These are phyloP conservation scores for Hypocryptadius cinnamomeus DNA, from an alignment of 2,113 vertebrate species.

Conservation along the genomic window DNA sequence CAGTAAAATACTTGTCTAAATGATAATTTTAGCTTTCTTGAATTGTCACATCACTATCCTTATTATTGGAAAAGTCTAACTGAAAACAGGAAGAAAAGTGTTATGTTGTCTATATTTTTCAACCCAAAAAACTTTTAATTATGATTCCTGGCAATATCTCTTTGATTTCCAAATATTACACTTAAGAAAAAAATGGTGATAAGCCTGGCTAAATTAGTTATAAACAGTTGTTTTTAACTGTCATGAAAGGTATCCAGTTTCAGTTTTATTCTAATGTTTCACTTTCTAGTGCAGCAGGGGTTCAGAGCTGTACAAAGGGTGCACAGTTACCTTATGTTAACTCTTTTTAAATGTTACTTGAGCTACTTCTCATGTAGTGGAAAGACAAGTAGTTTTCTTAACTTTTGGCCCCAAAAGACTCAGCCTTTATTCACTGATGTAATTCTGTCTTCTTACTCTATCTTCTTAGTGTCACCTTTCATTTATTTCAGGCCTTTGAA, in stretches of 20 bases:
- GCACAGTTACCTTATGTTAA: neutral
- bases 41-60: slow-evolving; percentile 31
- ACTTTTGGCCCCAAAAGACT: neutral
- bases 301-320: neutral
- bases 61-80: slow-evolving; percentile 35
- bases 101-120: neutral
- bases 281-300: neutral
- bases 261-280: neutral
- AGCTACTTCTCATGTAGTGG: neutral
- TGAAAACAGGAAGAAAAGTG: slow-evolving; percentile 7
- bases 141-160: neutral
- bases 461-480: neutral
- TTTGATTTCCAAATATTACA: neutral
- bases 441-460: neutral
- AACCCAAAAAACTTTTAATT: neutral
- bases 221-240: neutral
- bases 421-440: neutral
- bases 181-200: neutral
- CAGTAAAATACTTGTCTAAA: slow-evolving; percentile 49
- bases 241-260: neutral
- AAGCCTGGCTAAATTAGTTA: neutral
- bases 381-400: neutral
- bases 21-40: slow-evolving; percentile 61
- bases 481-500: neutral
- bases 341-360: neutral